Base-by-base conservation (phyloP, 2,888 invertebrate species). In the Artemia sp. region DNA sequence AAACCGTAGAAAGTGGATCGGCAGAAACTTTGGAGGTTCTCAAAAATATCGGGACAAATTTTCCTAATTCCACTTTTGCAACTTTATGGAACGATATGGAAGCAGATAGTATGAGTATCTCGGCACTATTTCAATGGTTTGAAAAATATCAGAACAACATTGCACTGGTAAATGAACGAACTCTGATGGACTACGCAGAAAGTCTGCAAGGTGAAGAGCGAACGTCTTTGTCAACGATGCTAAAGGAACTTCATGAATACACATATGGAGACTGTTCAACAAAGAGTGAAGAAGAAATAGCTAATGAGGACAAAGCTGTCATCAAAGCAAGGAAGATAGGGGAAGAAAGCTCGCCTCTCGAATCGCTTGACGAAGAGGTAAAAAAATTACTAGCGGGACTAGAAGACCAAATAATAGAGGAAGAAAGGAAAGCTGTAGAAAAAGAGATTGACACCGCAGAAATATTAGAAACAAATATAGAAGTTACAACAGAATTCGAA, bases 161-260 rank as follows among this genome's bases (percentile, higher is more conserved):
- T 9, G 69, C 67, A 53, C 14, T 71, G 4, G 71, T 71, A 19
- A 71, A 71, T 58, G 71, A 71, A 24, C 66, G 69, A 51, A 71
- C 69, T 10, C 51, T 71, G n/a, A 64, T 66, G 7, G 71, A 70
- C 67, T 71, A 67, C 67, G 71, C 69, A 12, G 71, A 71, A 8
- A 69, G 67, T 38, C 52, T 71, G 11, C 69, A 70, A 24, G 66
- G 53, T 5, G 24, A 64, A 10, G 69, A 71, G 52, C 69, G 67
- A 19, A 12, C 67, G n/a, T 24, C 67, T 1, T 67, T 52, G 9
- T n/a, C 51, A 8, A 14, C 12, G 51, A 24, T 68, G 19, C 38
- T 71, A 19, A 53, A 14, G 14, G 24, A 38, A 50, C 51, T 71
- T 5, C 71, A 71, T 66, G 51, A 67, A n/a, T 10, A 51, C 14